phyloP scores from a whole-genome alignment of 2,797 vertebrate species.

The Brachyalestes nurse region DNA sequence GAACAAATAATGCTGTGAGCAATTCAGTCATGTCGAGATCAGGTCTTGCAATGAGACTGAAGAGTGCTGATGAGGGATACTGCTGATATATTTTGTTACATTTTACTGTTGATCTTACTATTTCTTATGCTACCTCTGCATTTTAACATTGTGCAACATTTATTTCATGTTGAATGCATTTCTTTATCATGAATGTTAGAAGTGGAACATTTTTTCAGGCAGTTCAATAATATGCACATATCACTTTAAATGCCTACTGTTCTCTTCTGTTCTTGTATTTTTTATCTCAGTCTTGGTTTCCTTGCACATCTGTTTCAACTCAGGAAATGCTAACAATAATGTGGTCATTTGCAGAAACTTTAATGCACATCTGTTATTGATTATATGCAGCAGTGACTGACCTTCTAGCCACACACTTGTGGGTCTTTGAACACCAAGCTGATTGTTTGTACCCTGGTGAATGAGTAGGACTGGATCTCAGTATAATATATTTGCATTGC shows the following conservation, averaged over 20 bases:
- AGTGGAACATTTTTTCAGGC: neutral
- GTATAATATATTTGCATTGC: no score
- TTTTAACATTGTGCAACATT: neutral
- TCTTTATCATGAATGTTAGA: neutral
- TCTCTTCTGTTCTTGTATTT: neutral
- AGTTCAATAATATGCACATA: neutral
- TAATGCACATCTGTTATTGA: no score
- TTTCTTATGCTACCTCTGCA: no score
- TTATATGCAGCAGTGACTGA: no score
- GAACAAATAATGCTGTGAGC: neutral
- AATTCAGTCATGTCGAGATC: neutral
- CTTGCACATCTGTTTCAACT: no score
- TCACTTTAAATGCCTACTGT: neutral
- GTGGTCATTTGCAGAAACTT: no score
- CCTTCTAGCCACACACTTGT: no score
- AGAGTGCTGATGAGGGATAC: neutral
- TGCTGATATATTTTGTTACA: neutral
- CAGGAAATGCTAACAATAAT: no score
- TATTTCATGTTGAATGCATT: neutral
- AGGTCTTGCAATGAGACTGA: neutral
- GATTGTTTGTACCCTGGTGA: no score
- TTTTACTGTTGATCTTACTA: neutral
- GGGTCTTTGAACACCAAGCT: no score
- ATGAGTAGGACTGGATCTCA: no score
- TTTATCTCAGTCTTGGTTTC: neutral